Evolutionary conservation across 1,140 invertebrate genomes (phyloP).

Genomic region (Daktulosphaira vitifoliae): DNA sequence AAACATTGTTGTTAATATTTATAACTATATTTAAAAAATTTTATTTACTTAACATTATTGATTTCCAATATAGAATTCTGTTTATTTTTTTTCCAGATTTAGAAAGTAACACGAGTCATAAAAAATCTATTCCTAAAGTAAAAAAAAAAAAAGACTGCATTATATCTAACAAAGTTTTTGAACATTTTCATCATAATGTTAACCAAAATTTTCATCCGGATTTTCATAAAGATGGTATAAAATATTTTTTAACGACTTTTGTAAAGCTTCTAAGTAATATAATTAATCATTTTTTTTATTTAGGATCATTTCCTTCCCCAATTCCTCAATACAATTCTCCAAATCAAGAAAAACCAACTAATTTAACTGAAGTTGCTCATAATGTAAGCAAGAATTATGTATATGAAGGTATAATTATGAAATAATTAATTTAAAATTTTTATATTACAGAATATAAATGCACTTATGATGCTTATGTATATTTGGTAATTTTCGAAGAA

Average conservation of each 20-base stretch:
- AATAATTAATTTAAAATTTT: too few relatives aligned
- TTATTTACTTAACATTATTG: too few relatives aligned
- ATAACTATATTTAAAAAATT: too few relatives aligned
- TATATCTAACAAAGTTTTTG: neutral
- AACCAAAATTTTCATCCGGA: conserved; percentile 26
- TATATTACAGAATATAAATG: too few relatives aligned
- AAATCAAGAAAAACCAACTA: neutral
- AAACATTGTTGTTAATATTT: too few relatives aligned
- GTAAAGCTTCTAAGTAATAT: neutral
- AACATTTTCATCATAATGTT: conserved; percentile 17
- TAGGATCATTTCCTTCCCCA: conserved; percentile 21
- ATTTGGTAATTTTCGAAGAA: too few relatives aligned
- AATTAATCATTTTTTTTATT: neutral
- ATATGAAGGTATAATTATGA: conserved; percentile 18
- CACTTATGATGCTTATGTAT: too few relatives aligned
- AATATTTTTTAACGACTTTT: neutral
- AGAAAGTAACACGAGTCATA: conserved; percentile 14
- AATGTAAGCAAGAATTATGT: conserved; percentile 23
- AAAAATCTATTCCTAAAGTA: neutral
- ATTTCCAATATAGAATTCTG: too few relatives aligned
- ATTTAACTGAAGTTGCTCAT: neutral
- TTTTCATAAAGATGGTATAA: conserved; percentile 24
- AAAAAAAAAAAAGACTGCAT: conserved; percentile 14
- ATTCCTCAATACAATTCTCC: conserved; percentile 21
- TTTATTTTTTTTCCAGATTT: conserved; percentile 15